Evolutionary conservation across 2,888 invertebrate species (phyloP).

Genomic region (Drosophila prolongata): DNA sequence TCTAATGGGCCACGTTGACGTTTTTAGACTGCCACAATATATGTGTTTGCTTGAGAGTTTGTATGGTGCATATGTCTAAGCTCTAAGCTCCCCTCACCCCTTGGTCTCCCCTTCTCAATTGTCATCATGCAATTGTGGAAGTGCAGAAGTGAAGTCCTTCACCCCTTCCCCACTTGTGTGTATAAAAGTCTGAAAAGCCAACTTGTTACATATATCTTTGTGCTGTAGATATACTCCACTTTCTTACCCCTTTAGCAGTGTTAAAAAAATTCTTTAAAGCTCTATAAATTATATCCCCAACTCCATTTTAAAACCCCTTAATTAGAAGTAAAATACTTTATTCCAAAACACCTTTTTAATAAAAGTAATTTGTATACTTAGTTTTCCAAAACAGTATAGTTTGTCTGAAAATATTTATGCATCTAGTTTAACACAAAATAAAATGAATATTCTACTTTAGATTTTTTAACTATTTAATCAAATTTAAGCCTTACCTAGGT

Average conservation of each 20-base stretch:
- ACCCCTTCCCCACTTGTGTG: conserved; percentile 32
- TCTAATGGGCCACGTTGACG: conserved; percentile 58
- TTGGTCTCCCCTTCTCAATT: conserved; percentile 44
- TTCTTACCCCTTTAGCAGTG: neutral
- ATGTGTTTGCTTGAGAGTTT: conserved; percentile 24
- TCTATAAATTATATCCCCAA: no score
- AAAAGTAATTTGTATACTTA: no score
- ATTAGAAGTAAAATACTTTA: no score
- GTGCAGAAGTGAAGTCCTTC: conserved; percentile 33
- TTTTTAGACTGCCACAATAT: conserved; percentile 44
- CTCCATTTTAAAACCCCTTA: no score
- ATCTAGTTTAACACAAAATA: no score
- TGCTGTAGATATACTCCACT: conserved; percentile 10
- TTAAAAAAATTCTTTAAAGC: neutral
- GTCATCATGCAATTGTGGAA: conserved; percentile 54
- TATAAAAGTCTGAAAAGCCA: conserved; percentile 56
- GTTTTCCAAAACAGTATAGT: no score
- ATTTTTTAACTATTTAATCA: no score
- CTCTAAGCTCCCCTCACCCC: conserved; percentile 21
- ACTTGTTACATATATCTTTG: conserved; percentile 67
- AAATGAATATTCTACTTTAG: no score
- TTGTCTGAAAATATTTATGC: no score
- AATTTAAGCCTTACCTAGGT: no score
- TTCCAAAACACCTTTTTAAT: no score
- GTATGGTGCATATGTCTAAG: conserved; percentile 33